Conservation (phyloP, 2,113 vertebrate species). For the Gallinago jamesoni region DNA sequence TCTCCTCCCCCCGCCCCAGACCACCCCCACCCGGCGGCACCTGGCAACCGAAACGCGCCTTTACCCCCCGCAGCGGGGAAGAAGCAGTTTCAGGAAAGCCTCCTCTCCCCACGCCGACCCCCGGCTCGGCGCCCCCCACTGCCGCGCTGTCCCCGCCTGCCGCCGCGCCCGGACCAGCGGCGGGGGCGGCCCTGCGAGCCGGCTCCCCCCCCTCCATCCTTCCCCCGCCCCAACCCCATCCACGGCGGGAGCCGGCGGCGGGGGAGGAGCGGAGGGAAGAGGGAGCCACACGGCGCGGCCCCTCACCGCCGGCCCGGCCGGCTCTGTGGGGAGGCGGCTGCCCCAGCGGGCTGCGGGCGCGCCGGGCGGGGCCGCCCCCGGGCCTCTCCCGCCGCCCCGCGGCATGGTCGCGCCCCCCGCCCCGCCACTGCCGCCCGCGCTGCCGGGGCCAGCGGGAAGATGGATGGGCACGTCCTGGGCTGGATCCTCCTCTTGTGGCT, state of each 20-base stretch:
- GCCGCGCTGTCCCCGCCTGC: neutral
- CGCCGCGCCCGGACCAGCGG: neutral
- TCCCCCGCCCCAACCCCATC: too few relatives aligned
- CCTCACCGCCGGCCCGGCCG: neutral
- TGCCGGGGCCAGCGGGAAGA: slow-evolving; percentile 27
- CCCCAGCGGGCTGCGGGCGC: neutral
- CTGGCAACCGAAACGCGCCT: neutral
- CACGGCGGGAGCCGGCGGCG: neutral
- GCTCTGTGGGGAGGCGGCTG: neutral
- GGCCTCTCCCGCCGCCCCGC: neutral
- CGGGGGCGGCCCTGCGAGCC: neutral
- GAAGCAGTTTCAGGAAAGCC: neutral
- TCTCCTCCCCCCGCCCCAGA: neutral
- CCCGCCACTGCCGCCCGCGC: neutral
- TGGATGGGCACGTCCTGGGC: slow-evolving; percentile 68
- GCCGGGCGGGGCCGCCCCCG: neutral
- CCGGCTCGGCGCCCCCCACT: neutral
- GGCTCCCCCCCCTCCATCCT: too few relatives aligned
- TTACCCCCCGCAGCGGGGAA: neutral
- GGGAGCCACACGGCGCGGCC: neutral
- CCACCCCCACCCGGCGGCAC: neutral
- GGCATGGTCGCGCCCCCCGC: neutral
- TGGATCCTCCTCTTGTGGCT: slow-evolving; percentile 71
- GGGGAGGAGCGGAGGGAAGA: neutral
- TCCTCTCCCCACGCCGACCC: neutral